These are phyloP conservation scores for Boloria euphrosyne DNA, from an alignment of 2,888 invertebrate genomes.

Conservation along the genomic window DNA sequence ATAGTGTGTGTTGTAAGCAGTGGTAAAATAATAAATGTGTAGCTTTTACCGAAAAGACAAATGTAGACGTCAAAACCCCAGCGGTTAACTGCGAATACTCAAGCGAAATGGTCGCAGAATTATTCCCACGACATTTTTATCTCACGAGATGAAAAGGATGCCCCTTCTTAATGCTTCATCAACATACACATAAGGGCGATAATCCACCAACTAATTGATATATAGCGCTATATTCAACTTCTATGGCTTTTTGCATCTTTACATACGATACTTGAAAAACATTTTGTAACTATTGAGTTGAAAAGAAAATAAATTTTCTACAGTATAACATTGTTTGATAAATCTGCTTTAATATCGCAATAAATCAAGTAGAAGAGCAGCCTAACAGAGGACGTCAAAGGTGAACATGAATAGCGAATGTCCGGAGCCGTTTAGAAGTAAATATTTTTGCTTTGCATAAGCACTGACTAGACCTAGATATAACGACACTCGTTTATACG, in stretches of 20 bases:
- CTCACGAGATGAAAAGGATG: conserved; percentile 20
- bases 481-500: no score
- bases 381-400: conserved; percentile 13
- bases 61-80: conserved; percentile 10
- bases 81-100: conserved; percentile 3
- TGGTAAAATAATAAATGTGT: not conserved
- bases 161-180: conserved; percentile 23
- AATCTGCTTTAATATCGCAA: not conserved
- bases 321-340: no score
- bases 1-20: not conserved
- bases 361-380: not conserved
- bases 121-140: conserved; percentile 14
- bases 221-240: conserved; percentile 6
- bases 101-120: conserved; percentile 4
- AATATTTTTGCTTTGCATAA: not conserved
- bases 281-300: no score
- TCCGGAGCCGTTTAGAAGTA: not conserved
- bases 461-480: no score
- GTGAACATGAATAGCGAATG: conserved; percentile 7
- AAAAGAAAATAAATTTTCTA: no score
- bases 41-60: not conserved
- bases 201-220: not conserved
- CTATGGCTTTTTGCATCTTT: not conserved
- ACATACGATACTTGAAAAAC: no score
- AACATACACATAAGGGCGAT: conserved; percentile 9